Evolutionary conservation across 2,888 invertebrate genomes (phyloP).

Genomic region (Euplagia quadripunctaria): DNA sequence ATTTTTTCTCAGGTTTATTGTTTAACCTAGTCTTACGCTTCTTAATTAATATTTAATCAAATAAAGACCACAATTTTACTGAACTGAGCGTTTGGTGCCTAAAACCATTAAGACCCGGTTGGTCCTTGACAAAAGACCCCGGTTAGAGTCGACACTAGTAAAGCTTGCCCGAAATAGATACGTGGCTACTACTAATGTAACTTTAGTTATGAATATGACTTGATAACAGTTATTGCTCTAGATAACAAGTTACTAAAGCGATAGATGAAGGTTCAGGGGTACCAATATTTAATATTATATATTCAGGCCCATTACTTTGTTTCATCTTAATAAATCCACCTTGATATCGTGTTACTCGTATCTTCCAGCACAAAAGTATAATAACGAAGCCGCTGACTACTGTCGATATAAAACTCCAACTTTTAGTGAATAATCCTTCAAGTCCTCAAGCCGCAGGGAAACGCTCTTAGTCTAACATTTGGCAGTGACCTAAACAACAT

Average conservation of each 20-base stretch:
- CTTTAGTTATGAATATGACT: not conserved
- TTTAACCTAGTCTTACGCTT: not conserved
- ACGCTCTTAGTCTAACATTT: slow-evolving; percentile 26
- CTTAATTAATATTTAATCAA: not conserved
- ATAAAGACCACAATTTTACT: not conserved
- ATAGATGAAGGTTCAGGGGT: too few relatives aligned
- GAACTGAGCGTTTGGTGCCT: not conserved
- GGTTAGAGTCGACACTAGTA: not conserved
- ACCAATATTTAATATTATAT: too few relatives aligned
- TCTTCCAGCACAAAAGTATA: not conserved
- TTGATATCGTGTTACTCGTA: not conserved
- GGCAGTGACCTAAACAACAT: slow-evolving; percentile 25
- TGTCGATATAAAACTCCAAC: not conserved
- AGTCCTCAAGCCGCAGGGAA: slow-evolving; percentile 18
- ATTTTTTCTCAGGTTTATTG: not conserved
- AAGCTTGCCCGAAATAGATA: not conserved
- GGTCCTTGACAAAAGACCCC: not conserved
- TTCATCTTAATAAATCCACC: not conserved
- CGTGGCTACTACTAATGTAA: not conserved
- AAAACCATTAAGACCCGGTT: not conserved
- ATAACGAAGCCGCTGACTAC: not conserved
- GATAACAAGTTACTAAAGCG: too few relatives aligned
- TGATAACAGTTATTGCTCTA: too few relatives aligned
- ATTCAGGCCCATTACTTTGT: not conserved
- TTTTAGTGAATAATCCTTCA: not conserved